Conservation (phyloP, 2,888 invertebrate genomes). For the Eutolmus rufibarbis region DNA sequence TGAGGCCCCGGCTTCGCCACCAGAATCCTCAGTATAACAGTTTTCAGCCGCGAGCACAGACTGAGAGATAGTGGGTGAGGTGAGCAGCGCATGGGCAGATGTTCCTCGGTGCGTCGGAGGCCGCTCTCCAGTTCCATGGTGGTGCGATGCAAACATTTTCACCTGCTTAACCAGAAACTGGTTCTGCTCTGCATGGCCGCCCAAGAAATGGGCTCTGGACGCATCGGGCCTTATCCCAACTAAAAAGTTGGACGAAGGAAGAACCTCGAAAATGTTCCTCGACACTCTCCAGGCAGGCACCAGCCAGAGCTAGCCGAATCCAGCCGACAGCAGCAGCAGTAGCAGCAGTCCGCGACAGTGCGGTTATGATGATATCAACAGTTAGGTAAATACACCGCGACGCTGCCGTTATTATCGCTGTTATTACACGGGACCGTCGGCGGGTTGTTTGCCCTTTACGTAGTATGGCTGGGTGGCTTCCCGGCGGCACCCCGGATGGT, state of each 20-base stretch:
- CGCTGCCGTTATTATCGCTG: neutral
- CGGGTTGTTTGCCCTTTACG: neutral
- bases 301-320: neutral
- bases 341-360: neutral
- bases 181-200: neutral
- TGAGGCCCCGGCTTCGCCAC: neutral
- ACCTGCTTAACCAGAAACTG: constrained; percentile 11
- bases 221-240: neutral
- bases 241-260: neutral
- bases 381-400: constrained; percentile 15
- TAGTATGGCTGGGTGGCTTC: neutral
- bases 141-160: neutral
- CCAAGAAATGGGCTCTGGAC: neutral
- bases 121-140: neutral
- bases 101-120: neutral
- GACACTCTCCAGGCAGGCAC: neutral
- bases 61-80: constrained; percentile 24
- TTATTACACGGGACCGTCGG: neutral
- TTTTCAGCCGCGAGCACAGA: neutral
- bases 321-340: neutral
- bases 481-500: neutral
- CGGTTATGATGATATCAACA: constrained; percentile 21
- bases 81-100: constrained; percentile 34
- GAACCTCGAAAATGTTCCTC: neutral
- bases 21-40: constrained; percentile 3